Base-by-base conservation (phyloP, 2,888 invertebrate species). In the Tinea pellionella region DNA sequence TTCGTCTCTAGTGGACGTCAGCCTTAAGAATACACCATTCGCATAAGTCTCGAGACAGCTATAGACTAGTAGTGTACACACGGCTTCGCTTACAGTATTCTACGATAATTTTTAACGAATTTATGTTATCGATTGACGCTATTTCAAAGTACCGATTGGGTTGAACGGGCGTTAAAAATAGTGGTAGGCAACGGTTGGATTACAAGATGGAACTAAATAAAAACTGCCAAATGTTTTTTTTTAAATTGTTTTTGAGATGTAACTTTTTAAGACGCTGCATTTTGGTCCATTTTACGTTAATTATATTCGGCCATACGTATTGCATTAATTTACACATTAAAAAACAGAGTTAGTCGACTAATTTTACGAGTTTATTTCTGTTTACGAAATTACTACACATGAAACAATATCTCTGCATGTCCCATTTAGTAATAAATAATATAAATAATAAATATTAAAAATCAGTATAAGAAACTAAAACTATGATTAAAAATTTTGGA, bases 81-180 rank as follows among this genome's bases (percentile, higher is more conserved):
- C 53, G 30, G 32, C 32, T 57, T 57, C 32, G 30, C 24, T 53
- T 57, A 15, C 32, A 57, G 57, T 57, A 32, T 32, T 32, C 7
- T 32, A 32, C 32, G 30, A 57, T 32, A 32, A 13, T 57, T 57
- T 2, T 57, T 57, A 55, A 57, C 57, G 57, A 57, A 57, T 57
- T 57, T 57, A 57, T 32, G 16, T 32, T 32, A 57, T 32, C 32
- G 32, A 57, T 18, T 57, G 57, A 57, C 30, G 57, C 32, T 55
- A 24, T 32, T 30, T 53, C 15, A 9, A 37, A 37, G 37, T 9
- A 37, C 37, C 37, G 24, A 6, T 2, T 24, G 24, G 24, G 24
- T 24, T 24, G 24, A 24, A 24, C 24, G 24, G 24, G 6, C 24
- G 24, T 24, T 24, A 24, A 24, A 24, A 37, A 37, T 37, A 37